Conservation (phyloP, 2,888 invertebrate genomes). For the Oligia fasciuncula region DNA sequence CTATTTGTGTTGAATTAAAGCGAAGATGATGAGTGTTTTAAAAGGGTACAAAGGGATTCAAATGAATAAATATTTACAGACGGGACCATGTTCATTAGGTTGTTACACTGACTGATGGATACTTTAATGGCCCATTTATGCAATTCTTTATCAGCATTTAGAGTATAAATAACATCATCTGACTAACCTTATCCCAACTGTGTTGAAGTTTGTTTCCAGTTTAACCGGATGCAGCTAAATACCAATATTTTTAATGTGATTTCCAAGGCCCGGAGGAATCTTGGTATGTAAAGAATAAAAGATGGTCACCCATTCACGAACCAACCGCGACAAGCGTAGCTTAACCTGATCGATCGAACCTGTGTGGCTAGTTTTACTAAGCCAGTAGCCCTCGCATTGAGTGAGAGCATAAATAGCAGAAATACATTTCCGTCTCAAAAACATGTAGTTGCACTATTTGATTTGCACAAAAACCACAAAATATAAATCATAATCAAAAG, state of each 20-base stretch:
- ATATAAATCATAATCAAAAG: too few species aligned
- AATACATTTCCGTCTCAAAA: not conserved
- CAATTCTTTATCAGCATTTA: too few species aligned
- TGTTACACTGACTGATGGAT: not conserved
- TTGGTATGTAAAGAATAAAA: not conserved
- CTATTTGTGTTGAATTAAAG: slow-evolving; percentile 10
- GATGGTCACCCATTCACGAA: not conserved
- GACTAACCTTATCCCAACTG: not conserved
- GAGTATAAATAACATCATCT: not conserved
- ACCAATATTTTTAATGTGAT: not conserved
- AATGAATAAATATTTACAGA: slow-evolving; percentile 23
- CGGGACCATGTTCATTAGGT: not conserved
- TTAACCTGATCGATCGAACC: not conserved
- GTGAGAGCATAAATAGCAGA: too few species aligned
- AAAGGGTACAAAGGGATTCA: slow-evolving; percentile 31
- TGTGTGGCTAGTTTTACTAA: not conserved
- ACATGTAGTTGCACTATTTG: not conserved
- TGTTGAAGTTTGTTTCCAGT: not conserved
- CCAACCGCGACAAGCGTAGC: not conserved
- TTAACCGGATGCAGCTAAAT: not conserved
- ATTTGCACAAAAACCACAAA: not conserved
- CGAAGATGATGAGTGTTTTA: slow-evolving; percentile 13
- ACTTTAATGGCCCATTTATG: not conserved
- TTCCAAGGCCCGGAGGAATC: not conserved
- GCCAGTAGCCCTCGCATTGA: not conserved